Percentiles rank a stretch among this genome's conserved stretches.
Evolutionary conservation across 2,797 vertebrate genomes (phyloP).

Genomic region (Danio kyathit): DNA sequence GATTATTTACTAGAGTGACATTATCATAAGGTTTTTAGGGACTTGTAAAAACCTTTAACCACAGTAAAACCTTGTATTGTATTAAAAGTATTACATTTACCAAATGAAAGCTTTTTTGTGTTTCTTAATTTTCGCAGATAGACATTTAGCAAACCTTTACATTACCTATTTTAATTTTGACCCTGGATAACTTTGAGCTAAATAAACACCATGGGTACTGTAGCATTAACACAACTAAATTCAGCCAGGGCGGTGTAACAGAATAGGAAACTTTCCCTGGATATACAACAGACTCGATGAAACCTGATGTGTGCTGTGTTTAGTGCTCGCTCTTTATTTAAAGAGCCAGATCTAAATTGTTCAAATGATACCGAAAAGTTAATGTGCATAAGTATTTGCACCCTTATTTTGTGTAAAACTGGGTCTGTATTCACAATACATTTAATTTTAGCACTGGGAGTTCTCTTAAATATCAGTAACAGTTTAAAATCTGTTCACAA

Average conservation of each 20-base stretch:
- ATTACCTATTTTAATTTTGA: conserved; percentile 22
- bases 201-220: conserved; percentile 12
- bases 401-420: background rate
- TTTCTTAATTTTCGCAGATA: background rate
- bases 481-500: too few relatives aligned
- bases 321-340: background rate
- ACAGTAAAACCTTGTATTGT: background rate
- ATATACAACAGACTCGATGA: background rate
- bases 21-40: background rate
- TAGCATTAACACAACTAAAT: background rate
- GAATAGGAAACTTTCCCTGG: conserved; percentile 6
- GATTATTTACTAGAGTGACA: background rate
- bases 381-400: background rate
- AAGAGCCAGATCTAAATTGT: background rate
- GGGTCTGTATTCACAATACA: too few relatives aligned
- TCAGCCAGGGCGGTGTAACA: background rate
- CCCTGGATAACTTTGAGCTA: conserved; percentile 8
- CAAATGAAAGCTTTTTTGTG: background rate
- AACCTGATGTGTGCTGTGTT: background rate
- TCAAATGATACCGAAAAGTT: background rate
- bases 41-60: background rate
- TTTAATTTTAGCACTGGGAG: too few relatives aligned
- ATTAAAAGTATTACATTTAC: background rate
- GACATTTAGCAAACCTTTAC: conserved; percentile 15
- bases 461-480: too few relatives aligned